Conservation (phyloP, 2,113 vertebrate species). For the Galemys pyrenaicus region DNA sequence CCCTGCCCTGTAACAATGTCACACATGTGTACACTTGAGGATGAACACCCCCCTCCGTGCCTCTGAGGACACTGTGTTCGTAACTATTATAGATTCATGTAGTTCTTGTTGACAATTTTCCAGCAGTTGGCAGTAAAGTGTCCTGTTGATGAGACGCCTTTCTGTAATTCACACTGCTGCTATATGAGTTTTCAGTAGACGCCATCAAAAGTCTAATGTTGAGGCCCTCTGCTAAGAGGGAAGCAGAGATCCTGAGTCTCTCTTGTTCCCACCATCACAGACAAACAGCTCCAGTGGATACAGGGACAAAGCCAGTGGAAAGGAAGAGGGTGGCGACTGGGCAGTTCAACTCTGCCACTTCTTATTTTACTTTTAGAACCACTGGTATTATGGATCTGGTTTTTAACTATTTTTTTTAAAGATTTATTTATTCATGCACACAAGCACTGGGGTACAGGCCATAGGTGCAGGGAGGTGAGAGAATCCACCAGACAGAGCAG, state of each 20-base stretch:
- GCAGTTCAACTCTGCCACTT: rapidly evolving
- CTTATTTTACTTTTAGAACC: not conserved
- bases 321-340: not conserved
- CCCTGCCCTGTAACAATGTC: no score
- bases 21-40: rapidly evolving
- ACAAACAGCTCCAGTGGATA: not conserved
- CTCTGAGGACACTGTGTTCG: not conserved
- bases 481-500: no score
- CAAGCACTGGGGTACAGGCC: no score
- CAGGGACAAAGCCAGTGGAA: rapidly evolving
- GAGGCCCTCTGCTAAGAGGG: not conserved
- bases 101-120: not conserved
- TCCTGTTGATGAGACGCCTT: not conserved
- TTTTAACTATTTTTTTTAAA: no score
- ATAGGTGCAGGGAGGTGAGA: no score
- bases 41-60: not conserved
- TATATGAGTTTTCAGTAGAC: not conserved
- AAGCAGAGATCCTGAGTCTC: not conserved
- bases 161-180: not conserved
- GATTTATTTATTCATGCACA: no score
- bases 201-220: not conserved
- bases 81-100: not conserved
- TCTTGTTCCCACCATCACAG: not conserved
- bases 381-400: not conserved
- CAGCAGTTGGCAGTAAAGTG: not conserved